Evolutionary conservation across 2,888 invertebrate species (phyloP).

Genomic region (Eupithecia subfuscata): DNA sequence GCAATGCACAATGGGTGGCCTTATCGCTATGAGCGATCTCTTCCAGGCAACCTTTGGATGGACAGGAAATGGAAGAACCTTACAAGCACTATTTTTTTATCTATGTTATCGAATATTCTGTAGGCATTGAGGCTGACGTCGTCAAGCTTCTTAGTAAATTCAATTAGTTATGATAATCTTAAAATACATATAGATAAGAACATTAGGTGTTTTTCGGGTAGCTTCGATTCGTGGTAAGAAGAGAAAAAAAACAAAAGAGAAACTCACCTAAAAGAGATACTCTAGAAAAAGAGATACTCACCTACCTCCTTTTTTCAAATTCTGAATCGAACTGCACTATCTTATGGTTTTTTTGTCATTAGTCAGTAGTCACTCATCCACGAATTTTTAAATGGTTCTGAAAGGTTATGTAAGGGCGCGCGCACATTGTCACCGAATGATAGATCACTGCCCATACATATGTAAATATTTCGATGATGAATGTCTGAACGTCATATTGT

Average conservation of each 20-base stretch:
- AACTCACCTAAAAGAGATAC: too few species aligned
- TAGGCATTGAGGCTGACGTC: background rate
- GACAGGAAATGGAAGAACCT: too few species aligned
- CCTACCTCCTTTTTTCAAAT: background rate
- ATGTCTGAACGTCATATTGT: slow-evolving; percentile 54
- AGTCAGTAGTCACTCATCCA: slow-evolving; percentile 28
- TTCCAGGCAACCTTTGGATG: too few species aligned
- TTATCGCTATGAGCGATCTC: too few species aligned
- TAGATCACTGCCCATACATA: slow-evolving; percentile 77
- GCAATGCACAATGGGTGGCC: too few species aligned
- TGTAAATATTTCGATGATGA: slow-evolving; percentile 71
- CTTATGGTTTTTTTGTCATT: background rate
- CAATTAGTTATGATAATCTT: too few species aligned
- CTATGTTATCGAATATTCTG: too few species aligned
- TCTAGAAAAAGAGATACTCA: too few species aligned
- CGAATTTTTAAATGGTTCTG: slow-evolving; percentile 46
- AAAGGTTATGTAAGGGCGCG: slow-evolving; percentile 66
- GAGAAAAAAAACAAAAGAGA: too few species aligned
- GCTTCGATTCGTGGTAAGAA: background rate
- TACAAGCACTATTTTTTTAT: too few species aligned
- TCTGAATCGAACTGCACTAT: background rate
- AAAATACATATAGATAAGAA: too few species aligned
- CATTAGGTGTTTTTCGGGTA: background rate
- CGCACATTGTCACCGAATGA: slow-evolving; percentile 73
- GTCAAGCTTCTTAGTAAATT: background rate